A percentile compares a stretch with the other conserved stretches of the same genome.
phyloP scores from a whole-genome alignment of 2,888 invertebrate species.

The Rambutsinella grinnellia region DNA sequence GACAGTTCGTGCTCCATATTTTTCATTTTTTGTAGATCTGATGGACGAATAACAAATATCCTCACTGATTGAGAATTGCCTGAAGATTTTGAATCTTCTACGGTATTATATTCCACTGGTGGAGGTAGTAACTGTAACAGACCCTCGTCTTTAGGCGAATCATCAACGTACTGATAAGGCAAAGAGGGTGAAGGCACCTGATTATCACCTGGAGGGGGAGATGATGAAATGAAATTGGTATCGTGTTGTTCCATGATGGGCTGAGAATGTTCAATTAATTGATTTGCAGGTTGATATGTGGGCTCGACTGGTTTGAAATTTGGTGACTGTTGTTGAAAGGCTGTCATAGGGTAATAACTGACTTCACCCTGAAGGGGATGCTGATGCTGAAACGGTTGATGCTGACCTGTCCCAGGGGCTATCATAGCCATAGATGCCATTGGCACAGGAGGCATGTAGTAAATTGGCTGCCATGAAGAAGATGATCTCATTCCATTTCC shows the following conservation, averaged over 20 bases:
- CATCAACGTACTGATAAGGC: background rate
- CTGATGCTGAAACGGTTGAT: background rate
- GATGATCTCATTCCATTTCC: background rate
- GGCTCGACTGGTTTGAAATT: too few species aligned
- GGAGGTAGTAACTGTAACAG: background rate
- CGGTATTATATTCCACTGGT: background rate
- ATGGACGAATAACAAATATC: constrained; percentile 23
- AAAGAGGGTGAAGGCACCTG: background rate
- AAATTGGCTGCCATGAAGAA: background rate
- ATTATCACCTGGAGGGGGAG: background rate
- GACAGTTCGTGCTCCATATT: background rate
- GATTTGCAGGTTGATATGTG: background rate
- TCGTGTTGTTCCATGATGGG: too few species aligned
- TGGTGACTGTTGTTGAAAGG: too few species aligned
- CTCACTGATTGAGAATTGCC: background rate
- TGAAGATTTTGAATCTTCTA: background rate
- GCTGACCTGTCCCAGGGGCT: background rate
- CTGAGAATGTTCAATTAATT: too few species aligned
- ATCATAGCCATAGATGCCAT: constrained; percentile 1
- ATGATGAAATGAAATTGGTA: too few species aligned
- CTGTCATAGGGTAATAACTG: too few species aligned
- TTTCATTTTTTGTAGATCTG: constrained; percentile 25
- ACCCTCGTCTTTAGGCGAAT: background rate
- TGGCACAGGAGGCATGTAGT: background rate
- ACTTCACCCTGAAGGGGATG: constrained; percentile 8